Conservation (phyloP, 2,888 invertebrate species). For the Luperina nickerlii region DNA sequence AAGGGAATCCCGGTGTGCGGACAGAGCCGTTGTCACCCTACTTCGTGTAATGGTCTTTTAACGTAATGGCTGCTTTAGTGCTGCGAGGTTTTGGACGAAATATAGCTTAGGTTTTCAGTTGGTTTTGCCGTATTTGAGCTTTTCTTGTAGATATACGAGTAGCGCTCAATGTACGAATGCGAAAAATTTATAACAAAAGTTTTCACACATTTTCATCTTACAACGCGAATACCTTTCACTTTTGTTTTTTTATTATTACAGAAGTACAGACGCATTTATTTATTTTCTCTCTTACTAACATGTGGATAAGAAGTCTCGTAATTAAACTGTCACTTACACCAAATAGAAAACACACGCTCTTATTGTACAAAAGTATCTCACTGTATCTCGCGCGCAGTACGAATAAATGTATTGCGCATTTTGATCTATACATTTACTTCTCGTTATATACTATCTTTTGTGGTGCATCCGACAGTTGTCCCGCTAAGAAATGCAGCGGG, state of each 20-base stretch:
- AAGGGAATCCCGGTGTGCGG: conserved; percentile 75
- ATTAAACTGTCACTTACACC: conserved; percentile 26
- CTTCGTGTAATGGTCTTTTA: conserved; percentile 70
- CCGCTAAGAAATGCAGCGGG: conserved; percentile 60
- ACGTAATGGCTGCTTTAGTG: conserved; percentile 63
- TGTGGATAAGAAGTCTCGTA: conserved; percentile 13
- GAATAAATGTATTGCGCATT: conserved; percentile 44
- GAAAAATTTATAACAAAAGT: conserved; percentile 30
- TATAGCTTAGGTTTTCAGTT: conserved; percentile 54
- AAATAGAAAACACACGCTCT: conserved; percentile 14
- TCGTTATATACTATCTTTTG: conserved; percentile 55
- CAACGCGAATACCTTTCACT: background rate
- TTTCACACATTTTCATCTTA: conserved; percentile 9
- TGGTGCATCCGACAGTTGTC: conserved; percentile 55
- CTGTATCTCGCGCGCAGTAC: conserved; percentile 22
- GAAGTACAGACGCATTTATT: conserved; percentile 1
- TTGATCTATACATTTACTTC: conserved; percentile 51
- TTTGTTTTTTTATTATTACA: conserved; percentile 12
- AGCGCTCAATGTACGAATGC: conserved; percentile 15
- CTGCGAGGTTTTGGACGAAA: conserved; percentile 55
- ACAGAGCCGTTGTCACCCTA: conserved; percentile 68
- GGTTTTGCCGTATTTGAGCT: conserved; percentile 33
- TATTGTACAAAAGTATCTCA: conserved; percentile 10
- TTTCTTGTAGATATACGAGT: conserved; percentile 28
- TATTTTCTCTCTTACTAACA: conserved; percentile 5